These are phyloP conservation scores for Apamea sordens DNA, from an alignment of 2,888 invertebrate species.

Conservation along the genomic window DNA sequence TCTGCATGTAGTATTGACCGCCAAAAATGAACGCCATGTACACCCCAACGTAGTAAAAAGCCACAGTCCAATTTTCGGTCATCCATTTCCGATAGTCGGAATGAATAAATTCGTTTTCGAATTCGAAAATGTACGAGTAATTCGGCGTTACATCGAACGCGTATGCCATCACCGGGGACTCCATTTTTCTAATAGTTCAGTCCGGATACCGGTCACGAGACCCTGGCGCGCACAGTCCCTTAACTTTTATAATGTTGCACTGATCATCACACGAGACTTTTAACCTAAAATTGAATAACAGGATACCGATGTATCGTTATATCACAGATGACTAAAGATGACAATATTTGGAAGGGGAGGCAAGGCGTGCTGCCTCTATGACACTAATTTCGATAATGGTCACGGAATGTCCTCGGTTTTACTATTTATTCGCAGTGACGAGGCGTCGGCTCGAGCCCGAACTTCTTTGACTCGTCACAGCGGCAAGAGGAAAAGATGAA, in stretches of 20 bases:
- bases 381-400: constrained; percentile 81
- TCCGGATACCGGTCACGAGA: constrained; percentile 72
- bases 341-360: constrained; percentile 80
- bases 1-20: constrained; percentile 98
- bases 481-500: constrained; percentile 79
- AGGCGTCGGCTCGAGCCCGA: constrained; percentile 78
- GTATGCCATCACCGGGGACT: constrained; percentile 87
- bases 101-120: constrained; percentile 98
- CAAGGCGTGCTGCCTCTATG: constrained; percentile 78
- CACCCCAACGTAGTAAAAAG: constrained; percentile 96
- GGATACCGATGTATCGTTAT: constrained; percentile 83
- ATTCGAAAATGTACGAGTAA: constrained; percentile 98
- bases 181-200: constrained; percentile 76
- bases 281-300: constrained; percentile 85
- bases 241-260: constrained; percentile 76
- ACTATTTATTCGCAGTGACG: constrained; percentile 85
- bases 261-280: constrained; percentile 85
- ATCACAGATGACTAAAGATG: constrained; percentile 87
- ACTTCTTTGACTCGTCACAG: constrained; percentile 77
- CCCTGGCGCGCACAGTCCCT: constrained; percentile 73
- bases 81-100: constrained; percentile 97
- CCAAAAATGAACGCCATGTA: constrained; percentile 98
- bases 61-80: constrained; percentile 98
- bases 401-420: constrained; percentile 79
- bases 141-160: constrained; percentile 93